Evolutionary conservation across 2,888 invertebrate species (phyloP).

Genomic region (Arge pagana): DNA sequence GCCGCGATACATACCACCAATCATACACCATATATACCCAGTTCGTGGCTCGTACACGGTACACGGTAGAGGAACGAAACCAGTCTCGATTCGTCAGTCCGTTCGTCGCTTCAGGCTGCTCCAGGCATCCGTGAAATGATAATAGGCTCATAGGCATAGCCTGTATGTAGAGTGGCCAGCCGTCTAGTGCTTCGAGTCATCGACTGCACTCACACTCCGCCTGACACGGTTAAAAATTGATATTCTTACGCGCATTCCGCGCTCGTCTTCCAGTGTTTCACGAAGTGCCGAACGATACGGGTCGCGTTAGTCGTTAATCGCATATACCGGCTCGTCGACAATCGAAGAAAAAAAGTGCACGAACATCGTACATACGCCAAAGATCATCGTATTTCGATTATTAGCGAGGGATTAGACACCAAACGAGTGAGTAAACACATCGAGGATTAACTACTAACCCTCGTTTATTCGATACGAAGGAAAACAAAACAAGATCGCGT

Average conservation of each 20-base stretch:
- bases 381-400: too few species aligned
- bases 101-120: slow-evolving; percentile 8
- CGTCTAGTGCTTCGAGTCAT: slow-evolving; percentile 12
- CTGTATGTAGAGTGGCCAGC: slow-evolving; percentile 16
- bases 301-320: background rate
- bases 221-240: too few species aligned
- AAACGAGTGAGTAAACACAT: slow-evolving; percentile 8
- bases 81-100: background rate
- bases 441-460: background rate
- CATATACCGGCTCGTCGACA: background rate
- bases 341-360: background rate
- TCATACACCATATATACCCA: too few species aligned
- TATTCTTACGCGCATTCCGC: too few species aligned
- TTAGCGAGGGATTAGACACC: slow-evolving; percentile 6
- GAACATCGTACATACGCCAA: background rate
- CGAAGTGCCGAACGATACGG: slow-evolving; percentile 18
- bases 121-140: slow-evolving; percentile 19
- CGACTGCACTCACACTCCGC: slow-evolving; percentile 3
- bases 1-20: too few species aligned
- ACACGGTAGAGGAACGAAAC: too few species aligned
- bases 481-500: too few species aligned
- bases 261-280: slow-evolving; percentile 11
- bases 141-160: too few species aligned
- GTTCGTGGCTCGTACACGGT: too few species aligned
- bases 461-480: background rate